Evolutionary conservation across 2,113 vertebrate genomes (phyloP).

Genomic region (Pachycephala philippinensis): DNA sequence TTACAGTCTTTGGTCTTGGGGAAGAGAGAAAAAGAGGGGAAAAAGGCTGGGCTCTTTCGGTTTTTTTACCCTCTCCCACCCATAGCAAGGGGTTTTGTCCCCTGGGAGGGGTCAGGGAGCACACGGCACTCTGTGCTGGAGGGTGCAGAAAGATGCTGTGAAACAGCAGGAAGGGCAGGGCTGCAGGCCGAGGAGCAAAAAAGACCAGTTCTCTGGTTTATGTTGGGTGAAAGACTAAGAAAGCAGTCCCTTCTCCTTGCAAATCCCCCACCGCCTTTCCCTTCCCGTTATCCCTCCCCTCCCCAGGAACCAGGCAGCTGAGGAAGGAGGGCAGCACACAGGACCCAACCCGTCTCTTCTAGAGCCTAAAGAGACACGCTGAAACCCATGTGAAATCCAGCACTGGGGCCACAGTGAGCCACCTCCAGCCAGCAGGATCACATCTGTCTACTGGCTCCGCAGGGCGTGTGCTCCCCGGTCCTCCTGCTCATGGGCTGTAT

Average conservation of each 20-base stretch:
- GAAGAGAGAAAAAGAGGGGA: background rate
- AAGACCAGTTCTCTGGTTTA: slow-evolving; percentile 62
- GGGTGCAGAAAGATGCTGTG: background rate
- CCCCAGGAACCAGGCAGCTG: slow-evolving; percentile 4
- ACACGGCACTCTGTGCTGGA: background rate
- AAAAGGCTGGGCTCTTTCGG: background rate
- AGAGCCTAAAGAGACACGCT: slow-evolving; percentile 68
- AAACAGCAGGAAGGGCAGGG: slow-evolving; percentile 39
- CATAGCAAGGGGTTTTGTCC: background rate
- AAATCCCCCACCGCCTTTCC: slow-evolving; percentile 2
- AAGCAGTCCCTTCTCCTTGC: slow-evolving; percentile 52
- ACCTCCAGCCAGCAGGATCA: slow-evolving; percentile 35
- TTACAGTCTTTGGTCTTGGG: slow-evolving; percentile 72
- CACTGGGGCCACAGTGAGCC: slow-evolving; percentile 5
- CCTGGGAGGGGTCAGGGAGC: background rate
- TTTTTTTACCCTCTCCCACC: background rate
- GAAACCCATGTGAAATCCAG: slow-evolving; percentile 65
- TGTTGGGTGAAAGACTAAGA: slow-evolving; percentile 69
- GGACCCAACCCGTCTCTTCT: slow-evolving; percentile 67
- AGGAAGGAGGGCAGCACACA: slow-evolving; percentile 14
- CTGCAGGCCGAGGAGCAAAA: background rate
- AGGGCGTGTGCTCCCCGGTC: slow-evolving; percentile 68
- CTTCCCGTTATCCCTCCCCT: background rate
- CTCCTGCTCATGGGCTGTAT: slow-evolving; percentile 79
- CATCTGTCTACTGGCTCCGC: slow-evolving; percentile 60